Conservation (phyloP, 2,113 vertebrate species). For the Cynoglossus semilaevis region DNA sequence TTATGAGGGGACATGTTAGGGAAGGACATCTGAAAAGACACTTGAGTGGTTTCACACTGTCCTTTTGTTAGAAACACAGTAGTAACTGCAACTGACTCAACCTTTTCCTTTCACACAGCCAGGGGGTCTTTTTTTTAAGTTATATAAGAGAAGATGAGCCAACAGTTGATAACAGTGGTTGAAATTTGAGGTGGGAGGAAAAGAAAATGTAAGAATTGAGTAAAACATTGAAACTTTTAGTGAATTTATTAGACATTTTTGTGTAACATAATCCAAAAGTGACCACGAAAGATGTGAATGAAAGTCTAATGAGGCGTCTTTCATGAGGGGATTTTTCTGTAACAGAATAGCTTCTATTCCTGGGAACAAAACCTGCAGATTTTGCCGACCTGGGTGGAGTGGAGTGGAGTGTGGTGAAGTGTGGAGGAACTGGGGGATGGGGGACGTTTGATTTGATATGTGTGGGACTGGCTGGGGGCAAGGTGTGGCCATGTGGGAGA, state of each 20-base stretch:
- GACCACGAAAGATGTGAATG: constrained; percentile 2
- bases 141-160: constrained; percentile 11
- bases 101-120: constrained; percentile 6
- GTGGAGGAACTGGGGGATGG: constrained; percentile 2
- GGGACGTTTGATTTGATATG: constrained; percentile 53
- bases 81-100: constrained; percentile 28
- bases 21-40: constrained; percentile 18
- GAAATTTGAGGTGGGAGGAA: neutral
- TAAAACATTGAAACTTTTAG: no score
- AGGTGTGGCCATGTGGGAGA: constrained; percentile 48
- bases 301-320: constrained; percentile 18
- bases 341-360: constrained; percentile 45
- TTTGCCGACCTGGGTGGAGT: neutral
- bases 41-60: constrained; percentile 38
- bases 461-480: constrained; percentile 64
- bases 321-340: constrained; percentile 47
- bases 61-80: constrained; percentile 17
- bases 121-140: neutral
- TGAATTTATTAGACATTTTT: neutral
- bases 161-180: neutral
- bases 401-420: neutral
- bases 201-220: neutral
- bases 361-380: constrained; percentile 22
- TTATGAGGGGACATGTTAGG: constrained; percentile 6
- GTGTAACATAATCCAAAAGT: neutral